Conservation (phyloP, 2,113 vertebrate species). For the Oreochromis spilurus region DNA sequence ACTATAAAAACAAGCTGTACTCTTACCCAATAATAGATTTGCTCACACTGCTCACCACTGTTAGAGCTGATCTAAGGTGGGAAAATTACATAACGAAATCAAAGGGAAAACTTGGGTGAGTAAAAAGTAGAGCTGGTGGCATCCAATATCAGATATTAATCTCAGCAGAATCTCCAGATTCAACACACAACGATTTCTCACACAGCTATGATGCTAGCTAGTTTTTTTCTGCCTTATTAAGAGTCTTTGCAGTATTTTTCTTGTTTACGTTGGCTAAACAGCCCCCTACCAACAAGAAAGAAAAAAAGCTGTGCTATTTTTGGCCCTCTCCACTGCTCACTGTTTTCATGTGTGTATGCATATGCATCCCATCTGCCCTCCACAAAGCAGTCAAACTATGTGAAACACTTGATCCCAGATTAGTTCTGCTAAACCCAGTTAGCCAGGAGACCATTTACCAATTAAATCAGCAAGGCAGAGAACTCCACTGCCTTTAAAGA, state of each 20-base stretch:
- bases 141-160: neutral
- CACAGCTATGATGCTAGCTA: neutral
- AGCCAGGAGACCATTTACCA: neutral
- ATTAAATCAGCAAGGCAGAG: neutral
- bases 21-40: neutral
- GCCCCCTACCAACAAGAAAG: neutral
- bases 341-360: neutral
- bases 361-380: neutral
- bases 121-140: neutral
- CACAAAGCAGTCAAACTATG: neutral
- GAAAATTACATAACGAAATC: neutral
- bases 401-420: neutral
- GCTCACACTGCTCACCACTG: neutral
- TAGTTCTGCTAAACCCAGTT: neutral
- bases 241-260: neutral
- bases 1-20: neutral
- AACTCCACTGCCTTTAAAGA: neutral
- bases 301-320: neutral
- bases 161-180: neutral
- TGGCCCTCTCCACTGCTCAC: neutral
- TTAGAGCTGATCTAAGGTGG: neutral
- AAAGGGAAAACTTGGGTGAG: neutral
- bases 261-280: neutral
- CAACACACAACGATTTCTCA: neutral
- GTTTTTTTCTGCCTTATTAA: neutral